Evolutionary conservation across 2,888 invertebrate genomes (phyloP), one percentile per base, ranked within the genome.

Genomic region (Piscicola geometra): DNA sequence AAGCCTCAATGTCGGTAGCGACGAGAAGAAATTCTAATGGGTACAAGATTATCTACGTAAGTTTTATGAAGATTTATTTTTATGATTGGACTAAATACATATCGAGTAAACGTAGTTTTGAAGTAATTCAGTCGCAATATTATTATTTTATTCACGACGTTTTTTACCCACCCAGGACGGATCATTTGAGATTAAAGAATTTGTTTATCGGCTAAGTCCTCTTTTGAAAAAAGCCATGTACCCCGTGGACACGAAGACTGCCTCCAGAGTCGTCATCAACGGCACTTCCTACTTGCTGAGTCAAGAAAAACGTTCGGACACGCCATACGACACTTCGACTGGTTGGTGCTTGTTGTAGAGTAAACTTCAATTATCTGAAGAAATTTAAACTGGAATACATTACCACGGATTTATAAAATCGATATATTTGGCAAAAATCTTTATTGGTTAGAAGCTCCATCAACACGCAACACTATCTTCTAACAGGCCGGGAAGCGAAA

Each of bases 81-180:
- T n/a, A n/a, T n/a, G 12, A 5, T 21, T 15, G 5, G 28, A 28
- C 9, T 15, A 9, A 15, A 9, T 15, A 9, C 9, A 25, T n/a
- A 64, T 15, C 9, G n/a, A 64, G n/a, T 12, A 15, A 9, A 15
- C 12, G 25, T 9, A 15, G 9, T 25, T 15, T 15, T 64, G 9
- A 15, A 15, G 15, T 15, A 64, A 64, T 15, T 25, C 30, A 15
- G 9, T 25, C 30, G 12, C 9, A 12, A 9, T 9, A 64, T 15
- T 15, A 47, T n/a, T n/a, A n/a, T n/a, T n/a, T n/a, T n/a, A 15
- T 15, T 47, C 50, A 9, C 21, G 9, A 47, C 21, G 9, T 47
- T 28, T n/a, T n/a, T n/a, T n/a, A n/a, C n/a, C n/a, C n/a, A n/a
- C n/a, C 25, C 71, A 75, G 75, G 60, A 70, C 9, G 75, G 75